Percentiles rank a stretch among this genome's conserved stretches.
phyloP scores from a whole-genome alignment of 92 coral and sea anemone genomes.

The Blastomussa wellsi region DNA sequence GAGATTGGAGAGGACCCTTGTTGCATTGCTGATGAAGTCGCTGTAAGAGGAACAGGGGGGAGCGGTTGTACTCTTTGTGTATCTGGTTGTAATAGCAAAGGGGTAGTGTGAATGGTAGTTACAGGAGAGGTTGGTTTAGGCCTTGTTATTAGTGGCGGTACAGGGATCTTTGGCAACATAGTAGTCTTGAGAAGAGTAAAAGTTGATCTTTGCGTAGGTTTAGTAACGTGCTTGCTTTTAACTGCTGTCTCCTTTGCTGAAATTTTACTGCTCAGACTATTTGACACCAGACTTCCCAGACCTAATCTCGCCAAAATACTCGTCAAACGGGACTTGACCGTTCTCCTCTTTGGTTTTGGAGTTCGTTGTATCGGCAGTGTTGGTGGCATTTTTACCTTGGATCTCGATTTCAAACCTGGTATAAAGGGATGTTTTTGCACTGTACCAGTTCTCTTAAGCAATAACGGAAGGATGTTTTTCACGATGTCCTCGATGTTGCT shows the following conservation, averaged over 20 bases:
- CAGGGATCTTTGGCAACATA: slow-evolving; percentile 8
- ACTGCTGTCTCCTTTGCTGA: neutral
- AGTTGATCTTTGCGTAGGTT: slow-evolving; percentile 11
- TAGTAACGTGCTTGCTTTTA: neutral
- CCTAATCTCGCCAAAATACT: slow-evolving; percentile 50
- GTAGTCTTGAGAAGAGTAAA: neutral
- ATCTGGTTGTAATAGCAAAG: neutral
- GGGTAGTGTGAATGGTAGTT: slow-evolving; percentile 6
- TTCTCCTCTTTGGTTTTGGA: neutral
- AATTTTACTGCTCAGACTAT: slow-evolving; percentile 1
- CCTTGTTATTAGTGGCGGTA: neutral
- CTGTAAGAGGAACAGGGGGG: slow-evolving; percentile 25
- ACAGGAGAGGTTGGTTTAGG: slow-evolving; percentile 21
- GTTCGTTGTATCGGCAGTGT: slow-evolving; percentile 1
- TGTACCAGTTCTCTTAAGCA: slow-evolving; percentile 56
- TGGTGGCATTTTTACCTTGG: slow-evolving; percentile 25
- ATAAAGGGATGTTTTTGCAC: neutral
- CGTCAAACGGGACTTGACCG: neutral
- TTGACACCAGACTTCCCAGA: slow-evolving; percentile 37
- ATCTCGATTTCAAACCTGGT: slow-evolving; percentile 39
- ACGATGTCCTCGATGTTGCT: slow-evolving; percentile 61
- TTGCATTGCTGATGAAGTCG: slow-evolving; percentile 16
- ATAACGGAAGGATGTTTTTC: slow-evolving; percentile 70
- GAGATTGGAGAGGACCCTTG: slow-evolving; percentile 12
- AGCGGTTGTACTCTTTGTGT: neutral